Evolutionary conservation across 2,113 vertebrate genomes (phyloP).

Genomic region (Etheostoma spectabile): DNA sequence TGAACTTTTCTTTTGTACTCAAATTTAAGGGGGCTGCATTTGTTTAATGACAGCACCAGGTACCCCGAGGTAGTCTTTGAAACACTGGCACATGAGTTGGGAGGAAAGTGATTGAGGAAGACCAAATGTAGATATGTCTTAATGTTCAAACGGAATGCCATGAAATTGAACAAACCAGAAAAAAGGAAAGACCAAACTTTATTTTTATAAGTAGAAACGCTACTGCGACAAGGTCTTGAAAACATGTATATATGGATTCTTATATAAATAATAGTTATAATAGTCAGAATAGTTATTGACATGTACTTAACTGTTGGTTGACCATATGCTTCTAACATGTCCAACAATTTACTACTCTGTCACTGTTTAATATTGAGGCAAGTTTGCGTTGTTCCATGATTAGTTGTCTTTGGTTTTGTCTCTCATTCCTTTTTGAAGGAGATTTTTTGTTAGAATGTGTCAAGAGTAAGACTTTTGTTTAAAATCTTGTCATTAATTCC

Average conservation of each 20-base stretch:
- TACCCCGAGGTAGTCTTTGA: constrained; percentile 63
- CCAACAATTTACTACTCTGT: constrained; percentile 41
- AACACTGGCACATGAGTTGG: constrained; percentile 57
- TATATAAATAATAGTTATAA: constrained; percentile 73
- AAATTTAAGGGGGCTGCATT: background rate
- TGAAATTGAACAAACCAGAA: constrained; percentile 63
- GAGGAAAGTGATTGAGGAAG: constrained; percentile 25
- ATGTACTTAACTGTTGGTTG: constrained; percentile 61
- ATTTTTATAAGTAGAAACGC: constrained; percentile 73
- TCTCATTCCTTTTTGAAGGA: constrained; percentile 48
- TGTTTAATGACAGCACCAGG: constrained; percentile 4
- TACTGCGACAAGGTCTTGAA: constrained; percentile 45
- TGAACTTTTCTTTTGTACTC: constrained; percentile 24
- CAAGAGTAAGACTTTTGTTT: constrained; percentile 23
- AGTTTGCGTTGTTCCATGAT: constrained; percentile 32
- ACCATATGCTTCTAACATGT: constrained; percentile 55
- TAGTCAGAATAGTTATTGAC: constrained; percentile 62
- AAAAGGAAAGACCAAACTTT: constrained; percentile 74
- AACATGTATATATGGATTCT: constrained; percentile 59
- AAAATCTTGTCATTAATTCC: constrained; percentile 26
- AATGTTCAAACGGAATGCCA: constrained; percentile 71
- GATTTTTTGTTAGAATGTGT: constrained; percentile 40
- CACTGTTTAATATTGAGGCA: constrained; percentile 44
- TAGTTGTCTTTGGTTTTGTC: constrained; percentile 34
- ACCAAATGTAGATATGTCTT: constrained; percentile 76